These are phyloP conservation scores for Drosophila algonquin DNA, from an alignment of 2,888 invertebrate genomes.

Conservation along the genomic window DNA sequence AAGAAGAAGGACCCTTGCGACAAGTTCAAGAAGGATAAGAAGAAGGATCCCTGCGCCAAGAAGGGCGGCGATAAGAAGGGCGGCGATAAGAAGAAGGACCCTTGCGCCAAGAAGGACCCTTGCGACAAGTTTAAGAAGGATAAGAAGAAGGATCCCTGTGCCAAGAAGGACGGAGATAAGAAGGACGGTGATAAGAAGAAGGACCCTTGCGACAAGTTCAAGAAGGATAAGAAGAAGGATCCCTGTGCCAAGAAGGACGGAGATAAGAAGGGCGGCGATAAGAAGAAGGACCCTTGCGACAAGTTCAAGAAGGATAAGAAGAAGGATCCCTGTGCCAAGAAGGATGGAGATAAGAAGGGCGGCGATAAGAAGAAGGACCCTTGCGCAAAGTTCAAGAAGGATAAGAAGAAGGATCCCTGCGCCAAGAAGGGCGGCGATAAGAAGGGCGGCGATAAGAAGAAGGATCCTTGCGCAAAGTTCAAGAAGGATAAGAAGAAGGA, in stretches of 20 bases:
- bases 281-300: too few relatives aligned
- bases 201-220: constrained; percentile 12
- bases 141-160: too few relatives aligned
- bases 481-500: constrained; percentile 16
- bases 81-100: constrained; percentile 18
- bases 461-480: constrained; percentile 23
- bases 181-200: constrained; percentile 20
- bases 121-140: too few relatives aligned
- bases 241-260: constrained; percentile 12
- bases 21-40: constrained; percentile 33
- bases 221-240: constrained; percentile 20
- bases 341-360: neutral
- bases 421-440: constrained; percentile 17
- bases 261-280: neutral
- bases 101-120: constrained; percentile 13
- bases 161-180: too few relatives aligned
- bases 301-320: constrained; percentile 16
- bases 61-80: constrained; percentile 11
- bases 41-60: constrained; percentile 34
- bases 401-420: constrained; percentile 25
- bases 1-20: constrained; percentile 34
- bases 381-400: constrained; percentile 7
- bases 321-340: constrained; percentile 28
- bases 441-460: constrained; percentile 12
- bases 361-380: constrained; percentile 33